A percentile compares a stretch with the other conserved stretches of the same genome.
These are phyloP conservation scores for Phrynocephalus guinanensis DNA, from an alignment of 2,797 vertebrate species.

Conservation along the genomic window DNA sequence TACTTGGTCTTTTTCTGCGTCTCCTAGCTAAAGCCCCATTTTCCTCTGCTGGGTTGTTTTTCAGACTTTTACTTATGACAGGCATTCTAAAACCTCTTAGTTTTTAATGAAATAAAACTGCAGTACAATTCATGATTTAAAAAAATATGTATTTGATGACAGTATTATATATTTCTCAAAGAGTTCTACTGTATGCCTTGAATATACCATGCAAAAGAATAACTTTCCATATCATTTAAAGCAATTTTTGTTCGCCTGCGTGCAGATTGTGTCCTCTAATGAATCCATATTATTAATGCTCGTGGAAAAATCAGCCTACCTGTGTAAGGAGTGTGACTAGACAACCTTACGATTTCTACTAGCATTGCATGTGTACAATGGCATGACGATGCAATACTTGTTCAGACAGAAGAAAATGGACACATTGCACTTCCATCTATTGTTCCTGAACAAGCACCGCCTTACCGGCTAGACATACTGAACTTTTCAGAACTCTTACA, in stretches of 20 bases:
- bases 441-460: neutral
- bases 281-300: neutral
- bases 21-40: neutral
- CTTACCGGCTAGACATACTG: conserved; percentile 40
- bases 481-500: conserved; percentile 68
- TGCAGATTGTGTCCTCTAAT: neutral
- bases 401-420: neutral
- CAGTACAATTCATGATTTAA: neutral
- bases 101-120: neutral
- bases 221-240: neutral
- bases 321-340: neutral
- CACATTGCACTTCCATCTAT: conserved; percentile 18
- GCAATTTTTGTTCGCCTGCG: neutral
- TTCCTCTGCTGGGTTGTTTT: neutral
- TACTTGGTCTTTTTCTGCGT: neutral
- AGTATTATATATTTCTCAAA: neutral
- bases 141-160: neutral
- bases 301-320: neutral
- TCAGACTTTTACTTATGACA: neutral
- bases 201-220: neutral
- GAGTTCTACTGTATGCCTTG: neutral
- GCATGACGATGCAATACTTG: neutral
- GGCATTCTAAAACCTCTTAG: neutral
- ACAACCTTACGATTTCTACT: neutral
- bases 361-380: neutral